Percentiles rank a stretch among this genome's conserved stretches.
Evolutionary conservation across 2,797 vertebrate genomes (phyloP).

Genomic region (Neosalanx taihuensis): DNA sequence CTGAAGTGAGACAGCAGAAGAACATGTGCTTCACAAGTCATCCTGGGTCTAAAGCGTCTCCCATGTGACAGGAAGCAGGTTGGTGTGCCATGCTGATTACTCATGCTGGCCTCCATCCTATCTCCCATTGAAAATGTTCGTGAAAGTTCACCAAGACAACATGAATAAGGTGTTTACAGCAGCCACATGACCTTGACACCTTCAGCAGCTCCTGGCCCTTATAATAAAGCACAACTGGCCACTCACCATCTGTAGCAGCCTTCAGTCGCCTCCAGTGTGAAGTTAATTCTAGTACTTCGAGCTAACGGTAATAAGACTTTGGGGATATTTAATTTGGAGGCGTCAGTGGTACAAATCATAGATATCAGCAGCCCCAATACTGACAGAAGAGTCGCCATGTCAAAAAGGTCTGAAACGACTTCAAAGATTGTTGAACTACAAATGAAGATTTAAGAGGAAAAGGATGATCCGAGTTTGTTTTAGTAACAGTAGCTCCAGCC

Average conservation of each 20-base stretch:
- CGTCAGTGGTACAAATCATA: neutral
- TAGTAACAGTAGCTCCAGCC: neutral
- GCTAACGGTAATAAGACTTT: slow-evolving; percentile 91
- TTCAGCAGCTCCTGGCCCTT: neutral
- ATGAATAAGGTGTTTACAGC: neutral
- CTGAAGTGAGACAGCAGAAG: neutral
- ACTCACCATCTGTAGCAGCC: slow-evolving; percentile 98
- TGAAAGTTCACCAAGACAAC: neutral
- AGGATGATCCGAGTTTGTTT: slow-evolving; percentile 7
- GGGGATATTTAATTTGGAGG: slow-evolving; percentile 64
- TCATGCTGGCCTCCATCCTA: neutral
- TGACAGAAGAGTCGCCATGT: slow-evolving; percentile 18
- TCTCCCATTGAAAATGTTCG: neutral
- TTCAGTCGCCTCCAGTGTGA: slow-evolving; percentile 89
- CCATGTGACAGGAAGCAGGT: neutral
- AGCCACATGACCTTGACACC: slow-evolving; percentile 10
- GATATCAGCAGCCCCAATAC: neutral
- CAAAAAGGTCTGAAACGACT: too few relatives aligned
- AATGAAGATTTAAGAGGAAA: too few relatives aligned
- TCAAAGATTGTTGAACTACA: too few relatives aligned
- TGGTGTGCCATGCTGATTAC: neutral
- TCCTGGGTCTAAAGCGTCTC: neutral
- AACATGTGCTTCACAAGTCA: neutral
- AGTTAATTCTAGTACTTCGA: slow-evolving; percentile 86
- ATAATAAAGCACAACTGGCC: neutral